Conservation (phyloP, 2,888 invertebrate species). For the Physocephala rufipes region DNA sequence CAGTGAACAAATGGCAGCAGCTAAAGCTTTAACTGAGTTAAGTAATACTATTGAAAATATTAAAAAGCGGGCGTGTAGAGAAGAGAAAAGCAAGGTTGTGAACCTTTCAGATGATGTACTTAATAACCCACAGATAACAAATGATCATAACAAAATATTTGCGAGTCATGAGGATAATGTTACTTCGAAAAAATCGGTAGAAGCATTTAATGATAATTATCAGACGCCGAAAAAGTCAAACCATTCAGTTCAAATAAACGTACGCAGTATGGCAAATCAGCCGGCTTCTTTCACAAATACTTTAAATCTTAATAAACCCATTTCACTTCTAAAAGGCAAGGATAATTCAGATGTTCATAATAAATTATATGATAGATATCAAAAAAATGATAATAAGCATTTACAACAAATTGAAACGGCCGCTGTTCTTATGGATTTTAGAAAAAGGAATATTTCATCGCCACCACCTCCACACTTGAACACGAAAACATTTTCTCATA, state of each 20-base stretch:
- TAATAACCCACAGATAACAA: background rate
- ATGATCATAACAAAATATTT: background rate
- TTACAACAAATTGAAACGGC: constrained; percentile 65
- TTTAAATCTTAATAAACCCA: background rate
- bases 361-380: constrained; percentile 17
- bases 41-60: constrained; percentile 59
- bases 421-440: constrained; percentile 66
- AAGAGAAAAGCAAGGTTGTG: background rate
- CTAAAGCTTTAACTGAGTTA: constrained; percentile 64
- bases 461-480: no score
- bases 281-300: background rate
- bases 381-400: constrained; percentile 52
- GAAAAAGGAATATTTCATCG: constrained; percentile 65
- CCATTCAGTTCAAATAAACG: background rate
- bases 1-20: constrained; percentile 65
- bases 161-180: background rate
- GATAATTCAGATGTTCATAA: background rate
- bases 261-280: background rate
- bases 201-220: background rate
- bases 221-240: background rate
- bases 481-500: constrained; percentile 60
- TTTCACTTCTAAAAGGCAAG: background rate
- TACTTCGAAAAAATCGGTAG: background rate
- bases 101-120: background rate
- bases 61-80: background rate